Base-by-base conservation (phyloP, 2,888 invertebrate genomes). In the Macrophya annulata region DNA sequence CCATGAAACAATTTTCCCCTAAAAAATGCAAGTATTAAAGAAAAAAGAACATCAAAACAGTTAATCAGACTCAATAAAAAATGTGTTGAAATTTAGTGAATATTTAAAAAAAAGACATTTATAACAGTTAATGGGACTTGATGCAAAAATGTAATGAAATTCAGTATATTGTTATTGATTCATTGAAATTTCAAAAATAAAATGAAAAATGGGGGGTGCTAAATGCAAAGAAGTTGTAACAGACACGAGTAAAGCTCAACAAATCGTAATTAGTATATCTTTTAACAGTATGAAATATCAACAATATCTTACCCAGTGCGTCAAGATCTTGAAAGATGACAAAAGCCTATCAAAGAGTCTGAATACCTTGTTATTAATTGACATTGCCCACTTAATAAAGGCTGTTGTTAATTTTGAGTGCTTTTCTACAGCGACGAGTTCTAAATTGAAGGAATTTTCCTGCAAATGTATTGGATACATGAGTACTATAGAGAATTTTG, bases 211-310 rank as follows among this genome's bases (percentile, higher is more conserved):
- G 45, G 45, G 9, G 9, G 45, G 45, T 45, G 45, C 45, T 45
- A 45, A 45, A 45, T 45, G 10, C 12, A 48, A 62, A 15, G 71
- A 71, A 71, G 71, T 71, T 21, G 71, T 71, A 8, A 71, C 71
- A 12, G 71, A 71, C 10, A 71, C 37, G 71, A 71, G 71, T 31
- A 71, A 71, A 40, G 71, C 71, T 37, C 40, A 37, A 40, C 71
- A 40, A 71, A 71, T 37, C 17, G 71, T 15, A 17, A 40, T 71
- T 12, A 45, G n/a, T 25, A 17, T 76, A 21, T 17, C 76, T 10
- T 76, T 43, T n/a, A 76, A 76, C 25, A 12, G n/a, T 48, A 76
- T 76, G 76, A 76, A 76, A 25, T 76, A 76, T 76, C 43, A 76
- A 21, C 17, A 9, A 37, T 76, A 76, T 45, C 76, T 76, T 76